These are phyloP conservation scores for Tretioscincus oriximinensis DNA, from an alignment of 2,113 vertebrate species.

Conservation along the genomic window DNA sequence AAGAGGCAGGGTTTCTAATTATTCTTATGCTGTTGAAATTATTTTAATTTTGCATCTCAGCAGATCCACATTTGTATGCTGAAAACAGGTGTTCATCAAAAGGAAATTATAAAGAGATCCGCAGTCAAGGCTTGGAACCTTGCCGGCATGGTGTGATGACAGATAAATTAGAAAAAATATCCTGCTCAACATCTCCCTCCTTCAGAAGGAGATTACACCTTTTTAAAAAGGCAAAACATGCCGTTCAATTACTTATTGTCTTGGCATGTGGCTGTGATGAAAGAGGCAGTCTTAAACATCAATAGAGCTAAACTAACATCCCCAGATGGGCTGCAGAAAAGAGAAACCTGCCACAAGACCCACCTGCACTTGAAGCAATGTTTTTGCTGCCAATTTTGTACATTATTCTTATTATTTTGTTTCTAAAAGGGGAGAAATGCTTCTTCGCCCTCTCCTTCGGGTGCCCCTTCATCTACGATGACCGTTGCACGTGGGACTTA, in stretches of 20 bases:
- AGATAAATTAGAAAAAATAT: constrained; percentile 82
- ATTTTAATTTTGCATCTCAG: constrained; percentile 83
- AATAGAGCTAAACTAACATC: constrained; percentile 81
- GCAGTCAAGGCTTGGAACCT: constrained; percentile 71
- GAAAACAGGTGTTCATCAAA: constrained; percentile 90
- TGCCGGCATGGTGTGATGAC: constrained; percentile 71
- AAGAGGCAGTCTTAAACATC: constrained; percentile 75
- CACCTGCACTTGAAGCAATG: constrained; percentile 82
- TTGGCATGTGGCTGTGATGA: constrained; percentile 77
- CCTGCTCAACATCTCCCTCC: constrained; percentile 80
- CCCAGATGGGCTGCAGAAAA: constrained; percentile 77
- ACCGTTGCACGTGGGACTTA: constrained; percentile 46
- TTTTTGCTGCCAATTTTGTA: constrained; percentile 28
- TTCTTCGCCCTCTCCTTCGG: constrained; percentile 45
- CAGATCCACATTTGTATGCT: constrained; percentile 81
- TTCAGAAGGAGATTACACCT: constrained; percentile 86
- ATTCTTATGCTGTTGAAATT: constrained; percentile 88
- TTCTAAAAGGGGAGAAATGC: constrained; percentile 50
- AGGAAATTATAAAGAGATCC: constrained; percentile 72
- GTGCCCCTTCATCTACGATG: constrained; percentile 56
- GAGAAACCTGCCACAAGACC: constrained; percentile 68
- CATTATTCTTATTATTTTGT: no score
- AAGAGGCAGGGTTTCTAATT: constrained; percentile 81
- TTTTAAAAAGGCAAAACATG: constrained; percentile 79
- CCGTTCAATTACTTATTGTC: constrained; percentile 81